These are phyloP conservation scores for Oryctes rhinoceros DNA, from an alignment of 1,140 invertebrate species.

Conservation along the genomic window DNA sequence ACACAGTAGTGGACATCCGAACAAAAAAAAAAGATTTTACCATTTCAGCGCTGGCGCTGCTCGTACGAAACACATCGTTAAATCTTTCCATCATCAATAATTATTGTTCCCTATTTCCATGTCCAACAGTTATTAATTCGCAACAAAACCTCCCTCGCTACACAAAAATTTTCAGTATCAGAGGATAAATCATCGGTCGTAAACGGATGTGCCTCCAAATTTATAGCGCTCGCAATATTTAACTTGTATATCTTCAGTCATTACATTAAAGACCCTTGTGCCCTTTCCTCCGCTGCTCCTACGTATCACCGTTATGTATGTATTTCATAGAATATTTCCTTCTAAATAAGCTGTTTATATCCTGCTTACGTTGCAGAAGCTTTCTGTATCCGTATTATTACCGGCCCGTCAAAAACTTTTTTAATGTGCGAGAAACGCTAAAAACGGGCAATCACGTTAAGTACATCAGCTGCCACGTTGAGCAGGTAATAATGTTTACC, in stretches of 20 bases:
- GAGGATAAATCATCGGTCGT: constrained; percentile 27
- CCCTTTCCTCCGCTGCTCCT: background rate
- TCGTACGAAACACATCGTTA: constrained; percentile 31
- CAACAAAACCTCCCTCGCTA: constrained; percentile 26
- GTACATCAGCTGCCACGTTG: constrained; percentile 9
- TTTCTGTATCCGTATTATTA: background rate
- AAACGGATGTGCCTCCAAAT: constrained; percentile 24
- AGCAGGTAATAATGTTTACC: constrained; percentile 26
- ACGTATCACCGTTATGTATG: constrained; percentile 2
- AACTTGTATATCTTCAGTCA: background rate
- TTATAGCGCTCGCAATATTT: constrained; percentile 11
- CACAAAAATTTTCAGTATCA: constrained; percentile 20
- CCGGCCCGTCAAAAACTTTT: background rate
- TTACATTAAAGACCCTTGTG: constrained; percentile 6
- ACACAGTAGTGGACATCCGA: no score
- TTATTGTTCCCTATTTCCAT: constrained; percentile 29
- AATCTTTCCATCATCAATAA: constrained; percentile 30
- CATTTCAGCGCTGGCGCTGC: background rate
- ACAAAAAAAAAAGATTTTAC: background rate
- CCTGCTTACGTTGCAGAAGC: background rate
- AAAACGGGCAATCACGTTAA: constrained; percentile 22
- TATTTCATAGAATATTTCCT: background rate
- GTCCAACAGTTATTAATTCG: constrained; percentile 34
- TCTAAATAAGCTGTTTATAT: background rate
- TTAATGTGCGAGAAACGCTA: constrained; percentile 27